These are phyloP conservation scores for Bucco capensis DNA, from an alignment of 2,113 vertebrate genomes.

Conservation along the genomic window DNA sequence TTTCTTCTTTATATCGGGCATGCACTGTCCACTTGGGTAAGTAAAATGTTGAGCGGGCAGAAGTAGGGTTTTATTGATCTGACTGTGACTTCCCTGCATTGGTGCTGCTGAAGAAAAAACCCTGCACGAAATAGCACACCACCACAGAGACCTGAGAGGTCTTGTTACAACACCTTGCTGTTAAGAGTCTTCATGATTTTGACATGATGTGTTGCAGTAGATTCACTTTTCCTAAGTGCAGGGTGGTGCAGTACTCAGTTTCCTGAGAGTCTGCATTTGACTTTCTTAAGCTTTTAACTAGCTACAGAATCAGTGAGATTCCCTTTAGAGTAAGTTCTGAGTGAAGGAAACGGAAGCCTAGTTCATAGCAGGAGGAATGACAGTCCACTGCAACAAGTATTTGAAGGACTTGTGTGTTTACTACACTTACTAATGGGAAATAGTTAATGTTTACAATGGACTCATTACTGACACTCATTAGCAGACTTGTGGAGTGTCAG, in stretches of 20 bases:
- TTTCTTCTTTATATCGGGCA: conserved; percentile 95
- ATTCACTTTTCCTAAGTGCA: background rate
- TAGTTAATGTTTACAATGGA: accelerated
- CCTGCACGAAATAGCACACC: background rate
- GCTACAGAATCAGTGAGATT: background rate
- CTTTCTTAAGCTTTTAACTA: background rate
- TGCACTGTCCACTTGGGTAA: conserved; percentile 94
- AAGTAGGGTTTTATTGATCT: background rate
- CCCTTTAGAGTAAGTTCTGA: background rate
- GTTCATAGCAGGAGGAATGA: background rate
- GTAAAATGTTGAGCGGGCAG: background rate
- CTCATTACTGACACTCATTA: background rate
- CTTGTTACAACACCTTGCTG: background rate
- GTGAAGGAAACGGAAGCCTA: accelerated
- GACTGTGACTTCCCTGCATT: background rate
- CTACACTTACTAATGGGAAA: background rate
- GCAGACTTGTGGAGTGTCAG: background rate
- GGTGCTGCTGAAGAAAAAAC: accelerated
- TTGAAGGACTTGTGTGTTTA: background rate
- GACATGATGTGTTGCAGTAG: accelerated
- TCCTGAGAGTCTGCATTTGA: background rate
- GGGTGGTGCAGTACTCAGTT: accelerated
- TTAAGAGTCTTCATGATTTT: background rate
- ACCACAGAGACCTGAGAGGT: accelerated
- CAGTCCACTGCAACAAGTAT: accelerated